Evolutionary conservation across 2,797 vertebrate genomes (phyloP), one percentile per base, ranked within the genome.

Genomic region (Scomberomorus guttatus): DNA sequence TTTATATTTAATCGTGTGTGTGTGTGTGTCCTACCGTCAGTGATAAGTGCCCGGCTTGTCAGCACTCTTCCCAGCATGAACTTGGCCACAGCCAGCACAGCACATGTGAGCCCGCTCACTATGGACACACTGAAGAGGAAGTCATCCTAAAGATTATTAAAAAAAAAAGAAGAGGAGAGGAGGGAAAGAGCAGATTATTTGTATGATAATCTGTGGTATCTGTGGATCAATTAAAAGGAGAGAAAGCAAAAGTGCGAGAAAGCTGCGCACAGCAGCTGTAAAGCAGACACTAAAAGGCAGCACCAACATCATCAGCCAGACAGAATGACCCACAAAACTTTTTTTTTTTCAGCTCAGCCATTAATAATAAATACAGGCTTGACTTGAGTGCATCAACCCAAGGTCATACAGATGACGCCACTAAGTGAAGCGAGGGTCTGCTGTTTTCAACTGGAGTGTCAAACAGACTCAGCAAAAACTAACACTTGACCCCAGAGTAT

Each of bases 41-140:
- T 99, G 91, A 99, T 97, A 81, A 99, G 96, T 0, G 98, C 98
- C 90, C 97, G 96, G 94, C 98, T 99, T 48, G 98, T 99, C 80
- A 99, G 95, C 84, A 98, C 95, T 91, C 95, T 97, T 63, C 98
- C 98, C 94, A 99, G 94, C 96, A 98, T 96, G 90, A 99, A 99
- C 92, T 99, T 99, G 93, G 96, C 89, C 79, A 97, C 96, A 29
- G 98, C 97, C 93, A 99, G 94, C 85, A 95, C 88, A 64, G 95
- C 93, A 92, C 98, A 99, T 9, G 96, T 90, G 90, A 99, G 93
- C 77, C 98, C 98, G 68, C 98, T 99, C 91, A 99, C 90, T 92
- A 99, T 95, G 65, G 98, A 98, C 79, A 99, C 98, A 6, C 97
- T 98, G 81, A 96, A 98, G 82, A 99, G 96, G 90, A 99, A 99